These are phyloP conservation scores for Episyrphus balteatus DNA, from an alignment of 1,140 invertebrate species.

Conservation along the genomic window DNA sequence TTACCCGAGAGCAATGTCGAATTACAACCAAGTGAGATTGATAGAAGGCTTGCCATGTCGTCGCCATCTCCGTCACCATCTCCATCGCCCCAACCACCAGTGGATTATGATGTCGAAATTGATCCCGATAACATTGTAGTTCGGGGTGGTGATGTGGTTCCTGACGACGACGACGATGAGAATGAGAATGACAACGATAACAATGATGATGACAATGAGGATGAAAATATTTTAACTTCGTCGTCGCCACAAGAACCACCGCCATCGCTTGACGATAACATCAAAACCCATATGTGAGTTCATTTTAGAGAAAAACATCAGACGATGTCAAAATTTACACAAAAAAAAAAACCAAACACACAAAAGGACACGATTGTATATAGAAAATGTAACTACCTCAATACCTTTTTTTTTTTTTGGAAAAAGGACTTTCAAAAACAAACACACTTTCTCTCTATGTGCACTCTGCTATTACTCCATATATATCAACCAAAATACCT, in stretches of 20 bases:
- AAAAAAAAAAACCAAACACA: background rate
- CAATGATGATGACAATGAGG: conserved; percentile 1
- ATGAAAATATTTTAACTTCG: background rate
- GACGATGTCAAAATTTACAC: background rate
- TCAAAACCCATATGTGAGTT: background rate
- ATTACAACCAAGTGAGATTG: conserved; percentile 15
- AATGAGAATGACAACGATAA: conserved; percentile 31
- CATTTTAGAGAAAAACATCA: background rate
- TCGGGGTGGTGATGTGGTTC: conserved; percentile 18
- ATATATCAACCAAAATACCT: too few relatives aligned
- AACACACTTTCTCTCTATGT: too few relatives aligned
- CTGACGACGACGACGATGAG: conserved; percentile 18
- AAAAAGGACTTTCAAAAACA: too few relatives aligned
- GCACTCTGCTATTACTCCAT: too few relatives aligned
- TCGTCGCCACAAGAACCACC: too few relatives aligned
- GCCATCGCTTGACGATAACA: background rate
- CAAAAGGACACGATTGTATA: too few relatives aligned
- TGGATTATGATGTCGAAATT: conserved; percentile 31
- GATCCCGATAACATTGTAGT: conserved; percentile 35
- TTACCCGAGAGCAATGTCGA: conserved; percentile 27
- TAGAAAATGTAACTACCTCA: too few relatives aligned
- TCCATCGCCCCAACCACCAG: conserved; percentile 27
- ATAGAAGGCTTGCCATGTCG: conserved; percentile 11
- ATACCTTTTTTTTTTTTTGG: too few relatives aligned
- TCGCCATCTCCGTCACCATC: conserved; percentile 25